Evolutionary conservation across 2,113 vertebrate species (phyloP), one percentile per base, ranked within the genome.

Genomic region (Erythrolamprus reginae): DNA sequence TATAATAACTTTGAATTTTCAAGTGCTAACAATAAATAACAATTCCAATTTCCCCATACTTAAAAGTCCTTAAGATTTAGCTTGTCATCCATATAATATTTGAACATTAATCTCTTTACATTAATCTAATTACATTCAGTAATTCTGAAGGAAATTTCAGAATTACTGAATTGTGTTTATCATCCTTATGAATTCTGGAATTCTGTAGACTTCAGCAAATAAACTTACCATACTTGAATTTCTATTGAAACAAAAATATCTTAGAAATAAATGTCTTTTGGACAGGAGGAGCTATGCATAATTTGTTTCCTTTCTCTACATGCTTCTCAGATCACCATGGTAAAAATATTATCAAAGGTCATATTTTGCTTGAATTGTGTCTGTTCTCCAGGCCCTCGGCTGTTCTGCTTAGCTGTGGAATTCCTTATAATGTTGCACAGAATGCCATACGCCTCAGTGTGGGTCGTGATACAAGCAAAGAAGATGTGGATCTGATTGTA

Each of bases 371-470:
- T 6, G 83, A 23, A 0, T 0, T 33, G 8, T 53, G 5, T 52
- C 12, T 48, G 38, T 21, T 82, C 87, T 86, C 6, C 97, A 99
- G 99, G 95, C 98, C 99, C 0, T 99, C 99, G 1, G 97, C 97
- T 0, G 97, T 99, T 94, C 97, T 99, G 70, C 97, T 99, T 92
- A 98, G 96, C 96, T 98, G 97, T 0, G 98, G 98, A 8, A 84
- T 99, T 86, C 96, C 98, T 0, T 84, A 92, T 0, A 95, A 97
- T 0, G 97, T 98, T 95, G 99, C 99, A 0, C 96, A 93, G 70
- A 99, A 98, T 0, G 98, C 99, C 0, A 38, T 99, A 89, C 97
- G 99, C 90, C 95, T 99, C 92, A 99, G 99, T 0, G 97, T 99
- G 92, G 99, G 99, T 15, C 97, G 98, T 7, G 90, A 94, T 84